Base-by-base conservation (phyloP, 2,888 invertebrate species). In the Incurvaria masculella region DNA sequence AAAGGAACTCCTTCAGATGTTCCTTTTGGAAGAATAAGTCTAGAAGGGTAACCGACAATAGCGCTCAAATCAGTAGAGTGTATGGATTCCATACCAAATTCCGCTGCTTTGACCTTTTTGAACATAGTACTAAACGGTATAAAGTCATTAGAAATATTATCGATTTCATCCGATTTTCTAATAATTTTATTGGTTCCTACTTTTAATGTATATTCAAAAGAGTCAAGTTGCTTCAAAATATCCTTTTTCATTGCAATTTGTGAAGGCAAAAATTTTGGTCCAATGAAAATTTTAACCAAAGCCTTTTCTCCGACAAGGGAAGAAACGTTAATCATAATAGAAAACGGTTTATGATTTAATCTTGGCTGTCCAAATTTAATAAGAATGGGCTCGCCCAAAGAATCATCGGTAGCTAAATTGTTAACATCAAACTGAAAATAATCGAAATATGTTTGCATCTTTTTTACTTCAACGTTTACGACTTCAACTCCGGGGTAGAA, bases 21-120 rank as follows among this genome's bases (percentile, higher is more conserved):
- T 49, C 91, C 91, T 64, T 81, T 87, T 3, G 91, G 91, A 47
- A 91, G 68, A 47, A 88, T 64, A 45, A 89, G 70, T 51, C 88
- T 81, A 48, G 83, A 75, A 19, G 91, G 90, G 68, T 85, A 87
- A 49, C 83, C 82, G 51, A 80, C 81, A 59, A 85, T 76, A 17
- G 73, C 69, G 53, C 78, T 69, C 46, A 80, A 61, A 21, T 71
- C 71, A 62, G 82, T 80, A 14, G 62, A 43, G 66, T 74, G 58
- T 66, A 66, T 72, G 26, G 78, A 70, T 50, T 82, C 81, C 23
- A 82, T 66, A 19, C 78, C 76, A 60, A 66, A 74, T 56, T 72
- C 70, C 44, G 86, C 83, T 51, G 80, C 69, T 62, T 83, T 78
- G 17, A 89, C 73, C 50, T 81, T 79, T 51, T 84, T 81, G 58